Evolutionary conservation across 2,113 vertebrate genomes (phyloP).

Genomic region (Pardalotus punctatus): DNA sequence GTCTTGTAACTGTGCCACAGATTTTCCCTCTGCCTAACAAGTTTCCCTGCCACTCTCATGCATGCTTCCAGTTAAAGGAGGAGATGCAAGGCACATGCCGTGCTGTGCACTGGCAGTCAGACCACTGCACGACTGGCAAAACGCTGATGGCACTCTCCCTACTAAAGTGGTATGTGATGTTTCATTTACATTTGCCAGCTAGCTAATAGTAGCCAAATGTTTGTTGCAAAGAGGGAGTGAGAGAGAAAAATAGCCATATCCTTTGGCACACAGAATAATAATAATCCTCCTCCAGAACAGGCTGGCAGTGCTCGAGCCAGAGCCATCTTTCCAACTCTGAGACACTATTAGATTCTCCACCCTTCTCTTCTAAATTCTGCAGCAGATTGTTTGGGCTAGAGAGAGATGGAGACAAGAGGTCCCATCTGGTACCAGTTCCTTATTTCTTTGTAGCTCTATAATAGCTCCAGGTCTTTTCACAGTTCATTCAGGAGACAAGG

Average conservation of each 20-base stretch:
- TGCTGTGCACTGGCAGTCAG: slow-evolving; percentile 16
- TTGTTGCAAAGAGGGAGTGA: slow-evolving; percentile 60
- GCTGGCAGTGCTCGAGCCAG: slow-evolving; percentile 73
- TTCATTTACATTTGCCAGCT: slow-evolving; percentile 67
- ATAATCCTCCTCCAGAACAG: slow-evolving; percentile 73
- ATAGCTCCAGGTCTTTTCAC: slow-evolving; percentile 72
- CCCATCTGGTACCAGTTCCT: slow-evolving; percentile 79
- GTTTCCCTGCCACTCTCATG: neutral
- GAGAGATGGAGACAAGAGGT: slow-evolving; percentile 80
- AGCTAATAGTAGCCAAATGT: slow-evolving; percentile 71
- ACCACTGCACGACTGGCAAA: slow-evolving; percentile 28
- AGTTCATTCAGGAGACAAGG: slow-evolving; percentile 46
- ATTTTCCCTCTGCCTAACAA: neutral
- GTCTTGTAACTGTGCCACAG: neutral
- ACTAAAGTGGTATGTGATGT: slow-evolving; percentile 27
- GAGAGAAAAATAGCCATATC: slow-evolving; percentile 60
- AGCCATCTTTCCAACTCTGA: slow-evolving; percentile 77
- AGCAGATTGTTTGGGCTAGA: slow-evolving; percentile 84
- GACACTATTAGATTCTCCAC: slow-evolving; percentile 73
- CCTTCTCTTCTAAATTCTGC: slow-evolving; percentile 78
- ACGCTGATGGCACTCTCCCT: neutral
- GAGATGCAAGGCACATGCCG: neutral
- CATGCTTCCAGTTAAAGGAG: neutral
- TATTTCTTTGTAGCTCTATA: slow-evolving; percentile 74
- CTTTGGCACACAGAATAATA: slow-evolving; percentile 67